Evolutionary conservation across 2,113 vertebrate genomes (phyloP).

Genomic region (Mohoua ochrocephala): DNA sequence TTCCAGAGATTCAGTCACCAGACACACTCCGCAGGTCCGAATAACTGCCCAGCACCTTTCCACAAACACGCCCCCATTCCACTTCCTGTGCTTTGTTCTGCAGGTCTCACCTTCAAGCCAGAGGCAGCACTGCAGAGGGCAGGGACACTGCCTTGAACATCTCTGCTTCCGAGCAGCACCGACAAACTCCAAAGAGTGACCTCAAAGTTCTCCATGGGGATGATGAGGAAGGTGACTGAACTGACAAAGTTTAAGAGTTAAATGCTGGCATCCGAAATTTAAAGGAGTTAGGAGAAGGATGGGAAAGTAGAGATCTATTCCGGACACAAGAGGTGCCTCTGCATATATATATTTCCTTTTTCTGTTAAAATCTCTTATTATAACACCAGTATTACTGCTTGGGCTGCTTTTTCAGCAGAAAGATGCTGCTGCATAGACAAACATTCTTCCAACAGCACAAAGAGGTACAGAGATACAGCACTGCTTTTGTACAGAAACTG

Average conservation of each 20-base stretch:
- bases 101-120: not conserved
- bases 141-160: not conserved
- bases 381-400: not conserved
- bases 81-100: not conserved
- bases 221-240: not conserved
- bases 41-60: not conserved
- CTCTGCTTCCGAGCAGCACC: not conserved
- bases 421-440: not conserved
- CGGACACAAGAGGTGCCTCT: not conserved
- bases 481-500: not conserved
- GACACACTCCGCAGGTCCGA: not conserved
- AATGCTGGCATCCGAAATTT: not conserved
- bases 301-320: not conserved
- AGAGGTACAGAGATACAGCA: not conserved
- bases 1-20: not conserved
- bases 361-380: not conserved
- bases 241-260: not conserved
- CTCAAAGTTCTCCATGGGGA: not conserved
- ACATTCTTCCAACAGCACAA: not conserved
- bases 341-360: not conserved
- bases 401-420: not conserved
- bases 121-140: not conserved
- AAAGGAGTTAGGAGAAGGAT: not conserved
- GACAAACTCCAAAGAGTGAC: not conserved
- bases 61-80: rapidly evolving